These are phyloP conservation scores for Xylota segnis DNA, from an alignment of 2,888 invertebrate species.

Conservation along the genomic window DNA sequence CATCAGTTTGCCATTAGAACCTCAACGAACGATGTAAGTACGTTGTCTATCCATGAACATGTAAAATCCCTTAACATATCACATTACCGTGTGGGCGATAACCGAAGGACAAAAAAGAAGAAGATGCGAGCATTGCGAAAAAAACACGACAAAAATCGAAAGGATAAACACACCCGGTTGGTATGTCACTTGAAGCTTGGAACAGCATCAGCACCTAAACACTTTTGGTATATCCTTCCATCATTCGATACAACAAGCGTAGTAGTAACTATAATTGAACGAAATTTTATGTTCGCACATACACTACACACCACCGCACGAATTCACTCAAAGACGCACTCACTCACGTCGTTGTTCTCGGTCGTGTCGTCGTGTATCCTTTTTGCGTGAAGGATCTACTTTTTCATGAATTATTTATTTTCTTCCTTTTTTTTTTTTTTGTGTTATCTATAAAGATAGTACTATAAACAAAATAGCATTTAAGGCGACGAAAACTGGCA, in stretches of 20 bases:
- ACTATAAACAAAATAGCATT: constrained; percentile 55
- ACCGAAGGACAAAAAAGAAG: neutral
- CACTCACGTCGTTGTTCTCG: constrained; percentile 25
- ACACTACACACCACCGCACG: constrained; percentile 37
- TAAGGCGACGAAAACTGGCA: constrained; percentile 69
- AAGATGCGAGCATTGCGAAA: neutral
- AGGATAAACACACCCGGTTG: constrained; percentile 38
- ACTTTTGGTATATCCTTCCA: constrained; percentile 22
- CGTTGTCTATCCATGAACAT: constrained; percentile 46
- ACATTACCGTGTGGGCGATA: constrained; percentile 28
- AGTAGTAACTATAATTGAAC: constrained; percentile 61
- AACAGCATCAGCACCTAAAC: constrained; percentile 29
- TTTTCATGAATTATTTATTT: constrained; percentile 62
- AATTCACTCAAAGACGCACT: constrained; percentile 37
- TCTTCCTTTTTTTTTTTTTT: too few species aligned
- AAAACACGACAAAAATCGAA: constrained; percentile 12
- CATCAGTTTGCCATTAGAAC: constrained; percentile 53
- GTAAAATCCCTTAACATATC: constrained; percentile 48
- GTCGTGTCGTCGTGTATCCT: constrained; percentile 30
- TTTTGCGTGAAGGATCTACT: constrained; percentile 49
- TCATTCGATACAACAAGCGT: constrained; percentile 42
- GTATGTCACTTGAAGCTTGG: constrained; percentile 1
- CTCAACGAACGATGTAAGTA: constrained; percentile 1
- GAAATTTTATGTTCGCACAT: constrained; percentile 68
- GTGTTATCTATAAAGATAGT: constrained; percentile 34